These are phyloP conservation scores for Hycleus cichorii DNA, from an alignment of 1,140 invertebrate genomes.

Conservation along the genomic window DNA sequence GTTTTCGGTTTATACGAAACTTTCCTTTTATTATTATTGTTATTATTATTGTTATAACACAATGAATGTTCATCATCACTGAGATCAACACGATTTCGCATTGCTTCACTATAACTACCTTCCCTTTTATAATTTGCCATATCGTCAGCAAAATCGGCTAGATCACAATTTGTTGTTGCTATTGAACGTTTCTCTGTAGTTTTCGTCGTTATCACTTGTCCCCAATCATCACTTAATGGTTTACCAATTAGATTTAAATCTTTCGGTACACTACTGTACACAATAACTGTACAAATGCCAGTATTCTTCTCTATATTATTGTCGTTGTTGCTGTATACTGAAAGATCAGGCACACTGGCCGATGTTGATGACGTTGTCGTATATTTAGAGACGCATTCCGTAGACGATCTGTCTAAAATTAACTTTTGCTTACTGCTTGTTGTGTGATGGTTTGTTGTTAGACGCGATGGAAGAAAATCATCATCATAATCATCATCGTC, in stretches of 20 bases:
- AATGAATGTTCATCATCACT: conserved; percentile 35
- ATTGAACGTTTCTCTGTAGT: conserved; percentile 28
- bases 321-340: conserved; percentile 23
- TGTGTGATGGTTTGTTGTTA: background rate
- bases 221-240: conserved; percentile 15
- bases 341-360: conserved; percentile 42
- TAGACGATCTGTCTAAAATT: conserved; percentile 33
- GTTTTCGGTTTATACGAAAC: conserved; percentile 22
- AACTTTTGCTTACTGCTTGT: conserved; percentile 9
- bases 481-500: conserved; percentile 2
- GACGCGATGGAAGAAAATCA: conserved; percentile 1
- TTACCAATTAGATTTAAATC: conserved; percentile 44
- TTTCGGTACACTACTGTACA: conserved; percentile 47
- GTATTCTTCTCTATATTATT: no score
- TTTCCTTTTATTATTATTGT: background rate
- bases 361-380: conserved; percentile 24
- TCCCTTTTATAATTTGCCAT: conserved; percentile 32
- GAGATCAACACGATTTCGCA: conserved; percentile 35
- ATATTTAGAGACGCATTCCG: conserved; percentile 37
- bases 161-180: conserved; percentile 44
- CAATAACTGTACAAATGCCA: conserved; percentile 26
- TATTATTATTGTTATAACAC: conserved; percentile 15
- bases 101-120: conserved; percentile 38
- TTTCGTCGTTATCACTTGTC: conserved; percentile 5
- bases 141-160: conserved; percentile 41